Percentiles rank a stretch among this genome's conserved stretches.
Evolutionary conservation across 2,113 vertebrate species (phyloP).

Genomic region (Regulus satrapa): DNA sequence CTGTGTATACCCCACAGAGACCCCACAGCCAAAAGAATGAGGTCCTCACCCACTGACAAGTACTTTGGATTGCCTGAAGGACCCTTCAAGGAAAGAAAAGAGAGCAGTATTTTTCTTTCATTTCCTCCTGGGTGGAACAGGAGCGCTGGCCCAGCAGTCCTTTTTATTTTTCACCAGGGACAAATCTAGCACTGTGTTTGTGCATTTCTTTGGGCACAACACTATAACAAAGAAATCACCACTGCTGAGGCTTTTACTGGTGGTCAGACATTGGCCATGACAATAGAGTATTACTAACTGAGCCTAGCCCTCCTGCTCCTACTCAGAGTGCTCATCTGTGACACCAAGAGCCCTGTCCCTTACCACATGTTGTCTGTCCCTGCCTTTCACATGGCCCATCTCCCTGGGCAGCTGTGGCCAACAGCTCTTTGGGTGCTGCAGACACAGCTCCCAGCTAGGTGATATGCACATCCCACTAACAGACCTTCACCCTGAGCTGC

Average conservation of each 20-base stretch:
- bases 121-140: neutral
- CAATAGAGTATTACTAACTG: neutral
- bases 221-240: neutral
- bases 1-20: no score
- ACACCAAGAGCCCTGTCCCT: neutral
- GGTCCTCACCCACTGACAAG: neutral
- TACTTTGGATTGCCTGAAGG: neutral
- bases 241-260: neutral
- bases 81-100: neutral
- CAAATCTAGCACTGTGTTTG: accelerated
- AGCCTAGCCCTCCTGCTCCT: neutral
- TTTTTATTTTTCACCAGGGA: neutral
- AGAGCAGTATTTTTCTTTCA: neutral
- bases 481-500: neutral
- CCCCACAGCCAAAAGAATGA: accelerated
- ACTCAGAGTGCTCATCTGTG: no score
- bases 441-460: neutral
- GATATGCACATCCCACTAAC: no score
- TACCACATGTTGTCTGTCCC: neutral
- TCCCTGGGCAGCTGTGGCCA: neutral
- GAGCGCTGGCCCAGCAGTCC: neutral
- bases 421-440: neutral
- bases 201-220: neutral
- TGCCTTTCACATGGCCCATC: neutral
- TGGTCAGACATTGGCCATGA: neutral